Base-by-base conservation (phyloP, 2,888 invertebrate species). In the Himalopsyche tibetana region DNA sequence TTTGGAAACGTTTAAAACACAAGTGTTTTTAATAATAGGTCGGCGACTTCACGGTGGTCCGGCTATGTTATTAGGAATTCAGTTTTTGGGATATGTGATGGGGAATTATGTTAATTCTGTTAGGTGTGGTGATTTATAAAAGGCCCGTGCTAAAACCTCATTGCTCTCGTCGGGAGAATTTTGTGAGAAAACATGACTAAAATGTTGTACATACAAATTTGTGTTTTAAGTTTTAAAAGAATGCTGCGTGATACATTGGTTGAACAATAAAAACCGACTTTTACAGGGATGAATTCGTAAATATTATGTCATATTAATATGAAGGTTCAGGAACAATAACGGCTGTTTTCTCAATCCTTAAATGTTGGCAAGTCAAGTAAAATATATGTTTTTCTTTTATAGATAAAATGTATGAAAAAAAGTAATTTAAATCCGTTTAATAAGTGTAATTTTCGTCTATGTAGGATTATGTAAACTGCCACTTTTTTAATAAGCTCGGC, bases 21-120 rank as follows among this genome's bases (percentile, higher is more conserved):
- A 63, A 63, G 63, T 63, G 63, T 19, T 63, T 63, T 63, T 63
- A 63, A 63, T 63, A 63, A 63, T 63, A 19, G 63, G 63, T 63
- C 63, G 63, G 63, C 19, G 19, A 63, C 63, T 63, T 63, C 63
- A 63, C 19, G 63, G 63, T 63, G 63, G 63, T 63, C 63, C 63
- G 63, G 4, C 63, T 63, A 11, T 63, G 63, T 63, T 63, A 63
- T 63, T 63, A 63, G 63, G 11, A 63, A 63, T 63, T 63, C 63
- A 63, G n/a, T 63, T 63, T 63, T 63, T n/a, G n/a, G 56, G 63
- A 19, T 63, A 63, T 63, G 63, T 63, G 63, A 63, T 19, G 63
- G 19, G 63, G 63, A 63, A 63, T 63, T 63, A 63, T 63, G 63
- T 63, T 63, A 63, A 63, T 63, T 63, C 28, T 0, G 63, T 19